phyloP scores from a whole-genome alignment of 2,113 vertebrate species.

The Solea solea region DNA sequence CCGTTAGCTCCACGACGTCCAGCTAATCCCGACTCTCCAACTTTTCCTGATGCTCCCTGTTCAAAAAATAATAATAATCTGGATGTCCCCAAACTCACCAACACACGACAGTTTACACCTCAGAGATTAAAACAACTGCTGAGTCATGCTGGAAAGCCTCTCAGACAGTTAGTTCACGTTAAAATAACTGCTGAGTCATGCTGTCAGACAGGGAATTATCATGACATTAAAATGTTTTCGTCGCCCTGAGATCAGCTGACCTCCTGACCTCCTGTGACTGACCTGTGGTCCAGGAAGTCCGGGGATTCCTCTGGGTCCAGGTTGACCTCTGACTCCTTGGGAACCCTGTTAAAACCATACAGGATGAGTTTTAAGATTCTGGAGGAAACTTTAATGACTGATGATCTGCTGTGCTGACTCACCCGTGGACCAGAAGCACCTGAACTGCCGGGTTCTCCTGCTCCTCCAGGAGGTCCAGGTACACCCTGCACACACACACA shows the following conservation, averaged over 20 bases:
- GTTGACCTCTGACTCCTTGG: slow-evolving; percentile 59
- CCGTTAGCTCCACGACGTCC: slow-evolving; percentile 82
- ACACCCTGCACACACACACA: slow-evolving; percentile 57
- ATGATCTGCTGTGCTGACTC: background rate
- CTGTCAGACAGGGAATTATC: too few species aligned
- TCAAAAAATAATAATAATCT: slow-evolving; percentile 10
- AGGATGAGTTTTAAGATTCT: background rate
- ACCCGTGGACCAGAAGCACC: slow-evolving; percentile 77
- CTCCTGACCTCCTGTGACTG: background rate
- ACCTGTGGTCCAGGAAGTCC: slow-evolving; percentile 75
- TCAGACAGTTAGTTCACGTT: background rate
- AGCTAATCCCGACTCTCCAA: slow-evolving; percentile 62
- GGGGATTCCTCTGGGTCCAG: slow-evolving; percentile 58
- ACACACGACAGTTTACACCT: background rate
- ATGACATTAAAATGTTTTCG: too few species aligned
- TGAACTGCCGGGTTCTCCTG: slow-evolving; percentile 56
- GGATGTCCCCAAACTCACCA: background rate
- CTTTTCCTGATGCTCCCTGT: slow-evolving; percentile 69
- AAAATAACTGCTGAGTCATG: background rate
- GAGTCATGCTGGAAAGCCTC: background rate
- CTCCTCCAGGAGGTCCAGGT: slow-evolving; percentile 36
- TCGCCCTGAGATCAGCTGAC: too few species aligned
- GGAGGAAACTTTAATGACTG: background rate
- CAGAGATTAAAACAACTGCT: background rate
- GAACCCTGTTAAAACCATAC: slow-evolving; percentile 58